A percentile compares a stretch with the other conserved stretches of the same genome.
phyloP scores from a whole-genome alignment of 2,113 vertebrate species.

The Vulpes ferrilata region DNA sequence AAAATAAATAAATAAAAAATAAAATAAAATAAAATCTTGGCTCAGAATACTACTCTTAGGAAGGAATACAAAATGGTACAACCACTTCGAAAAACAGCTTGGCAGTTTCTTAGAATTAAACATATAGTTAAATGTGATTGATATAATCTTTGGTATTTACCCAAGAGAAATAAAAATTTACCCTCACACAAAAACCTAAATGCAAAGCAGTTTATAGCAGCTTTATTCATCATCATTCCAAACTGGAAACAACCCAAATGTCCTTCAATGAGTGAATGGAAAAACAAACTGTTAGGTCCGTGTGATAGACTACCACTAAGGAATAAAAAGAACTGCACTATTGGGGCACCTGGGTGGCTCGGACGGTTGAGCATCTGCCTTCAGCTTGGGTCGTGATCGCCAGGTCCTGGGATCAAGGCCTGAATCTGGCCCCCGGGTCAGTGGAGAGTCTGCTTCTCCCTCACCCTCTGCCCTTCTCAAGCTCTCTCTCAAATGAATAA shows the following conservation, averaged over 20 bases:
- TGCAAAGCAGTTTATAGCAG: not conserved
- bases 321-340: not conserved
- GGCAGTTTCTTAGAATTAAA: conserved; percentile 55
- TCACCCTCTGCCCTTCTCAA: too few species aligned
- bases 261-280: not conserved
- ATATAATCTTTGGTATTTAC: not conserved
- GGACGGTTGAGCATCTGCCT: too few species aligned
- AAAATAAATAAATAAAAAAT: not conserved
- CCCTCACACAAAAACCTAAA: conserved; percentile 39
- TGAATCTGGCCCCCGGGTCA: too few species aligned
- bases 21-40: not conserved
- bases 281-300: not conserved
- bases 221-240: conserved; percentile 39
- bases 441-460: too few species aligned
- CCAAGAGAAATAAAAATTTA: conserved; percentile 62
- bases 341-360: too few species aligned
- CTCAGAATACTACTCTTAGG: conserved; percentile 51
- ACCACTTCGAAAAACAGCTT: conserved; percentile 61
- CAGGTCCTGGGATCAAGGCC: too few species aligned
- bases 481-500: too few species aligned
- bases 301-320: not conserved
- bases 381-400: too few species aligned
- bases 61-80: conserved; percentile 34
- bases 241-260: conserved; percentile 15
- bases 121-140: conserved; percentile 16